Evolutionary conservation across 1,140 invertebrate species (phyloP), one percentile per base, ranked within the genome.

Genomic region (Meloidogyne exigua): DNA sequence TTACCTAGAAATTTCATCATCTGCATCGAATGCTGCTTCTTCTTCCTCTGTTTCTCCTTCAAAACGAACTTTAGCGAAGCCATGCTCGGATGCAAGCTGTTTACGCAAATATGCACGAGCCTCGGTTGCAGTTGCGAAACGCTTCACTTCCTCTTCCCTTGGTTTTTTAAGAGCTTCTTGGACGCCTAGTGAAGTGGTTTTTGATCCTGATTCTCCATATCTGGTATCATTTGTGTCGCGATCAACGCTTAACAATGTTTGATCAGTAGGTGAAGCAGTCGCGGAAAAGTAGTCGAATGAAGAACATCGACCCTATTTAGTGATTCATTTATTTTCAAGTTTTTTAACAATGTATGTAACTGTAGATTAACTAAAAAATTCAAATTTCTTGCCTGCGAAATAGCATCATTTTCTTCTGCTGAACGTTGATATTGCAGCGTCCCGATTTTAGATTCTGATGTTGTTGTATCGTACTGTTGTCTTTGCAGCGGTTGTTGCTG

Each of bases 271-370:
- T 0, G 71, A 73, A 10, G 71, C 57, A 21, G 71, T 73, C 0
- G 71, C 71, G 28, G 71, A 73, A 21, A 73, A 73, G 21, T 73
- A 73, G 44, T 73, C 71, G 36, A 73, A 73, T 3, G 71, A 73
- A 36, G 71, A 73, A 32, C 57, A 63, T 10, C 71, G 71, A 23
- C 71, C 71, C 71, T 73, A 28, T 66, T 42, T 21, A 25, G 4
- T 9, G 63, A 68, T 1, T n/a, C n/a, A n/a, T n/a, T n/a, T n/a
- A n/a, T 67, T 18, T n/a, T 21, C 21, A 39, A 39, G 2, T 3
- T 32, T 32, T 32, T 32, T 32, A 32, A 32, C 7, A 32, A 32
- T 32, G 7, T 32, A 32, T n/a, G 15, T 26, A 36, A 3, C 13
- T 13, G 44, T 11, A 26, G 13, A 72, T 13, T 12, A 18, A 32